phyloP scores from a whole-genome alignment of 2,113 vertebrate genomes.

The Oceanites oceanicus region DNA sequence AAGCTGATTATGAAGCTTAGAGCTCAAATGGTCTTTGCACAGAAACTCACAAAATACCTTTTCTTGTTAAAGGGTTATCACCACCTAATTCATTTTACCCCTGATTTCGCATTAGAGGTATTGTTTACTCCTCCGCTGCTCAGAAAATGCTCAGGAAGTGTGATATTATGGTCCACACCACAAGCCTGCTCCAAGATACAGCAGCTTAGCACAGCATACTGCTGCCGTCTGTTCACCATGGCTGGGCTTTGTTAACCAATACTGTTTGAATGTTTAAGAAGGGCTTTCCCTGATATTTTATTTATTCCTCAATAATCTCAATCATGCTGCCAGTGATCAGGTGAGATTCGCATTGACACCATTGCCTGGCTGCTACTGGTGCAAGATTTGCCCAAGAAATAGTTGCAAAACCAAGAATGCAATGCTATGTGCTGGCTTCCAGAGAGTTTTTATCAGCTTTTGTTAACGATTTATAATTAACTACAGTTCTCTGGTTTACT shows the following conservation, averaged over 20 bases:
- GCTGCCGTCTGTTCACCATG: not conserved
- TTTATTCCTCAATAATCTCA: not conserved
- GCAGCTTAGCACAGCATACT: not conserved
- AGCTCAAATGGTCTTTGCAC: conserved; percentile 37
- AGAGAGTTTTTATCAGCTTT: not conserved
- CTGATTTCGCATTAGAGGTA: conserved; percentile 1
- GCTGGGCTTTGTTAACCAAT: not conserved
- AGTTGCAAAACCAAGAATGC: not conserved
- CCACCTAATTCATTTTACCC: conserved; percentile 38
- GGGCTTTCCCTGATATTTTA: not conserved
- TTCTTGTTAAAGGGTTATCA: conserved; percentile 43
- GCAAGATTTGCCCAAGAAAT: not conserved
- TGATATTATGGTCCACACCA: not conserved
- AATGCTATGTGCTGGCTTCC: not conserved
- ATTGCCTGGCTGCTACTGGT: not conserved
- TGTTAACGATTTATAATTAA: not conserved
- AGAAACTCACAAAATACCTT: conserved; percentile 51
- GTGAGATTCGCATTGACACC: not conserved
- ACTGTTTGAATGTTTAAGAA: not conserved
- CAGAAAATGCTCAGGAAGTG: not conserved
- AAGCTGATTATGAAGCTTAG: conserved; percentile 61
- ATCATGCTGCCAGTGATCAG: not conserved
- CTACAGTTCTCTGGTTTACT: not conserved
- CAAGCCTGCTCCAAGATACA: not conserved
- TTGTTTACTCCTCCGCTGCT: conserved; percentile 35